Evolutionary conservation across 92 coral and sea anemone species (phyloP).

Genomic region (Isaurus tuberculatus): DNA sequence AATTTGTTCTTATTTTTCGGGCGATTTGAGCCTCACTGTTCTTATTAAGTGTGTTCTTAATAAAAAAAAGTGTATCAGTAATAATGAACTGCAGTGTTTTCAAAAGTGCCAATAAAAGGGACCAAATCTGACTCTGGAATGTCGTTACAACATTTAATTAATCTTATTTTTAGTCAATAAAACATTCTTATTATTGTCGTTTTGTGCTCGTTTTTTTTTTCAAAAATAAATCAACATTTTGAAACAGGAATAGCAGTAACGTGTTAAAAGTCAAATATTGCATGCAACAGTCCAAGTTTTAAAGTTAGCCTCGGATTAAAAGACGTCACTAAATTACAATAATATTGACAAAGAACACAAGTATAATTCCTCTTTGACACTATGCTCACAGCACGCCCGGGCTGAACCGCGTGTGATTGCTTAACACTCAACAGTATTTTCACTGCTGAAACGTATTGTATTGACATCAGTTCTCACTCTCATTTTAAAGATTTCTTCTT

Average conservation of each 20-base stretch:
- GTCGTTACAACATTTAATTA: not conserved
- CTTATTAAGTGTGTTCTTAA: no score
- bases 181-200: not conserved
- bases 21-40: no score
- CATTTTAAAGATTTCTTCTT: not conserved
- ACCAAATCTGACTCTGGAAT: not conserved
- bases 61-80: no score
- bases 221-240: not conserved
- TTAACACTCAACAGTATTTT: slow-evolving; percentile 2
- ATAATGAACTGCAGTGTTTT: no score
- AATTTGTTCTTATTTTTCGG: no score
- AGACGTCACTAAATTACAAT: slow-evolving; percentile 18
- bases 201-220: no score
- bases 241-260: not conserved
- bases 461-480: not conserved
- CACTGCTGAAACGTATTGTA: slow-evolving; percentile 27
- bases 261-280: not conserved
- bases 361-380: slow-evolving; percentile 17
- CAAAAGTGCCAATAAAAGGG: no score
- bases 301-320: not conserved
- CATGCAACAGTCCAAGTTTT: not conserved
- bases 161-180: not conserved
- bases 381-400: slow-evolving; percentile 24
- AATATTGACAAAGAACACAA: slow-evolving; percentile 43
- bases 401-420: slow-evolving; percentile 1